Percentiles rank a stretch among this genome's conserved stretches.
Evolutionary conservation across 2,113 vertebrate genomes (phyloP).

Genomic region (Gila orcuttii): DNA sequence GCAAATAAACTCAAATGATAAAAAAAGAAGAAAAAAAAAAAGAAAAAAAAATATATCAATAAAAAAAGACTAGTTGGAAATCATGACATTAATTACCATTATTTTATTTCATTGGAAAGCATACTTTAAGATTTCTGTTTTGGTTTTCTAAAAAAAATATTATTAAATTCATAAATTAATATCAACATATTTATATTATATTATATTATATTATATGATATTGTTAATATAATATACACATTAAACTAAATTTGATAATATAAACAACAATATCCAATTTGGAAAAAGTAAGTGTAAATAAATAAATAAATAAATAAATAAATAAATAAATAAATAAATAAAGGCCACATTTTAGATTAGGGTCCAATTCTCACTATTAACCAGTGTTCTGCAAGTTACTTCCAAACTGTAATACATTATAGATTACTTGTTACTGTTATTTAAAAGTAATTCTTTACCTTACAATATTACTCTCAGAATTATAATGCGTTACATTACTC

Average conservation of each 20-base stretch:
- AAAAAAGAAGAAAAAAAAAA: background rate
- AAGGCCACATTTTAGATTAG: too few species aligned
- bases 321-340: background rate
- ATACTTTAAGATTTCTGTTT: background rate
- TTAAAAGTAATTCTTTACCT: too few species aligned
- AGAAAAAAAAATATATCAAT: too few species aligned
- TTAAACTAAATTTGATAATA: background rate
- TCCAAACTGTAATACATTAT: too few species aligned
- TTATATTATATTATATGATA: background rate
- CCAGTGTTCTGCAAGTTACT: too few species aligned
- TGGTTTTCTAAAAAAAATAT: background rate
- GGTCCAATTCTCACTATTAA: too few species aligned
- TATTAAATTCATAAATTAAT: background rate
- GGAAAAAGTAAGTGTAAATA: background rate
- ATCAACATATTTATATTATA: background rate
- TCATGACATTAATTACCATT: too few species aligned
- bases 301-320: background rate
- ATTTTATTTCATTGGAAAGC: too few species aligned
- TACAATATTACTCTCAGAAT: too few species aligned
- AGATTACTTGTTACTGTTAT: too few species aligned
- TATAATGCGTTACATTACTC: too few species aligned
- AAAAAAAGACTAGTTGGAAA: background rate
- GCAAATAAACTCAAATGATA: background rate
- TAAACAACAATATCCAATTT: background rate
- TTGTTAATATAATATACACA: background rate